Percentiles rank a stretch among this genome's conserved stretches.
Conservation (phyloP, 2,888 invertebrate species). For the Pycnomerus fuliginosus region DNA sequence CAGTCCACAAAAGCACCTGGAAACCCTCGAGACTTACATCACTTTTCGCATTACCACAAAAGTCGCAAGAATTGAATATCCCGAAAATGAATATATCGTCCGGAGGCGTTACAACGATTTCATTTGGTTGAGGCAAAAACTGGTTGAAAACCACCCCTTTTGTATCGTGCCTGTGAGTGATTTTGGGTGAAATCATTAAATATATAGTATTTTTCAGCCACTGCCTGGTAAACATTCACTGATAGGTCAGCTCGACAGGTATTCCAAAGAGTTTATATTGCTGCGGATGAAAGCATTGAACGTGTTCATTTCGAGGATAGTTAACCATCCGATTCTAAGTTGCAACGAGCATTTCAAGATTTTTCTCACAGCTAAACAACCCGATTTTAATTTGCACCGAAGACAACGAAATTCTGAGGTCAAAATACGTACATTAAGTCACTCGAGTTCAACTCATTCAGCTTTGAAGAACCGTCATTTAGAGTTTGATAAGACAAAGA, state of each 20-base stretch:
- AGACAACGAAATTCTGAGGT: conserved; percentile 59
- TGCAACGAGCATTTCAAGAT: conserved; percentile 64
- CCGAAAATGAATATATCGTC: conserved; percentile 64
- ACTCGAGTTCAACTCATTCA: conserved; percentile 43
- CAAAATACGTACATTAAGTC: conserved; percentile 48
- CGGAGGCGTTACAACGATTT: conserved; percentile 72
- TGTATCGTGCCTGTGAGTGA: conserved; percentile 68
- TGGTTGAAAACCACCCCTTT: conserved; percentile 65
- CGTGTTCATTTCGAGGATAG: conserved; percentile 64
- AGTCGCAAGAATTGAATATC: conserved; percentile 65
- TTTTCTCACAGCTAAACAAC: conserved; percentile 66
- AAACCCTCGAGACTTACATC: conserved; percentile 70
- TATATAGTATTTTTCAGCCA: conserved; percentile 55
- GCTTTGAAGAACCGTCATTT: conserved; percentile 59
- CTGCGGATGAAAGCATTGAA: conserved; percentile 66
- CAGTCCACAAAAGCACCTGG: conserved; percentile 71
- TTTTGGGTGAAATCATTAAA: conserved; percentile 4
- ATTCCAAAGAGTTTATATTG: conserved; percentile 69
- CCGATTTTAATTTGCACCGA: conserved; percentile 63
- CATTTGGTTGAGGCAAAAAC: conserved; percentile 65
- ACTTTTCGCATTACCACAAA: conserved; percentile 69
- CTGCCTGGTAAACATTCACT: conserved; percentile 70
- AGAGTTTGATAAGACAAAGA: conserved; percentile 64
- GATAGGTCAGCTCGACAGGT: conserved; percentile 66
- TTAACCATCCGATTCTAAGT: conserved; percentile 69